phyloP scores from a whole-genome alignment of 1,140 invertebrate species.

The Drosophila lacteicornis region DNA sequence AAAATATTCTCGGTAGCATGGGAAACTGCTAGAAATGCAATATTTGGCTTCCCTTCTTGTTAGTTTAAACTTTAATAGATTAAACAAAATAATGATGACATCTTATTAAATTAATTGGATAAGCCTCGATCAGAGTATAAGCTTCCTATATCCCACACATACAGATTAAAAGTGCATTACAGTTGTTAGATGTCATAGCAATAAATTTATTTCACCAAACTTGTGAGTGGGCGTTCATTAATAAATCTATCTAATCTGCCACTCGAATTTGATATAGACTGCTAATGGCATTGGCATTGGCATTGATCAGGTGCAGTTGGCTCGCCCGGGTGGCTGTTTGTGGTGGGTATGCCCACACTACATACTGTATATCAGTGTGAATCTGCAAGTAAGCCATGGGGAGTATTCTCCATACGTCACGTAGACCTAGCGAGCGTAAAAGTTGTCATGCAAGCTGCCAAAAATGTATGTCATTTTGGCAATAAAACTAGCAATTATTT shows the following conservation, averaged over 20 bases:
- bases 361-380: conserved; percentile 12
- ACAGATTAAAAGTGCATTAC: not conserved
- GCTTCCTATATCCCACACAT: not conserved
- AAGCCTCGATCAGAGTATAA: not conserved
- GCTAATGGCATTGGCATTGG: conserved; percentile 37
- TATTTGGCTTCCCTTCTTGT: too few species aligned
- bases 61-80: too few species aligned
- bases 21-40: too few species aligned
- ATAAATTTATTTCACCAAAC: conserved; percentile 2
- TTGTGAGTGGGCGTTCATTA: conserved; percentile 21
- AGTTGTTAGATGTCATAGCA: not conserved
- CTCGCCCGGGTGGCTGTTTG: conserved; percentile 5
- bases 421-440: conserved; percentile 45
- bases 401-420: conserved; percentile 73
- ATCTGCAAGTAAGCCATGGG: conserved; percentile 20
- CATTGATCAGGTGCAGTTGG: conserved; percentile 40
- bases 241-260: conserved; percentile 41
- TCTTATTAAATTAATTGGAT: not conserved
- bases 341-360: conserved; percentile 18
- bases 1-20: not conserved
- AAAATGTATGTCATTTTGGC: conserved; percentile 31
- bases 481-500: conserved; percentile 1
- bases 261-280: conserved; percentile 12
- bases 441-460: conserved; percentile 29
- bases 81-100: not conserved